These are phyloP conservation scores for Onthophagus sagittarius DNA, from an alignment of 2,888 invertebrate genomes.

Conservation along the genomic window DNA sequence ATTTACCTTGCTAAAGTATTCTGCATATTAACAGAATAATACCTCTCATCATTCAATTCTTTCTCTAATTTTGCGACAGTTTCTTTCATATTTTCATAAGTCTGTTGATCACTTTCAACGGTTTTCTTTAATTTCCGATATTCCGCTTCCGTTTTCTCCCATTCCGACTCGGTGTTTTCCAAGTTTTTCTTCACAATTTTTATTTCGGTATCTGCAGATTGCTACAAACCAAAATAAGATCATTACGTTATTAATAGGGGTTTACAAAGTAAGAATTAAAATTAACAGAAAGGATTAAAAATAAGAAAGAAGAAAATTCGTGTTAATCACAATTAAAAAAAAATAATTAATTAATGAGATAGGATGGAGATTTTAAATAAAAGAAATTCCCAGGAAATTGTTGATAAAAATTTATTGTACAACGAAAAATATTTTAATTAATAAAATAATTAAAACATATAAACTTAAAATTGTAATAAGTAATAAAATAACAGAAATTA, in stretches of 20 bases:
- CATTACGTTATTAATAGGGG: background rate
- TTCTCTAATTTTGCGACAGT: conserved; percentile 53
- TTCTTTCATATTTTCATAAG: conserved; percentile 52
- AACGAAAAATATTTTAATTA: conserved; percentile 21
- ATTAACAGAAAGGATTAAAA: background rate
- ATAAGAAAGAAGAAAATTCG: conserved; percentile 1
- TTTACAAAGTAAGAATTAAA: background rate
- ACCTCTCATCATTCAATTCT: conserved; percentile 53
- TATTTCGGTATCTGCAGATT: conserved; percentile 42
- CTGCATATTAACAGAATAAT: conserved; percentile 49
- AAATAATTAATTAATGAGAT: conserved; percentile 9
- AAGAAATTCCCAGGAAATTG: conserved; percentile 20
- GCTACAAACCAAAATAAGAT: conserved; percentile 31
- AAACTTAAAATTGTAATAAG: conserved; percentile 18
- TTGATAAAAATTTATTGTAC: background rate
- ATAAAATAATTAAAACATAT: conserved; percentile 19
- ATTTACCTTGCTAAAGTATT: conserved; percentile 46
- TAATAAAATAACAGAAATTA: conserved; percentile 23
- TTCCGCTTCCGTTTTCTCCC: conserved; percentile 52
- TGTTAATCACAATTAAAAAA: background rate
- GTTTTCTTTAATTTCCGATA: conserved; percentile 51
- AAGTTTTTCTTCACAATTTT: conserved; percentile 45
- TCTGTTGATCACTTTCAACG: conserved; percentile 54
- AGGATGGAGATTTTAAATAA: conserved; percentile 12
- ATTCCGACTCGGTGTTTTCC: conserved; percentile 47